Percentiles rank a stretch among this genome's conserved stretches.
These are phyloP conservation scores for Melinaea menophilus DNA, from an alignment of 2,888 invertebrate species.

Conservation along the genomic window DNA sequence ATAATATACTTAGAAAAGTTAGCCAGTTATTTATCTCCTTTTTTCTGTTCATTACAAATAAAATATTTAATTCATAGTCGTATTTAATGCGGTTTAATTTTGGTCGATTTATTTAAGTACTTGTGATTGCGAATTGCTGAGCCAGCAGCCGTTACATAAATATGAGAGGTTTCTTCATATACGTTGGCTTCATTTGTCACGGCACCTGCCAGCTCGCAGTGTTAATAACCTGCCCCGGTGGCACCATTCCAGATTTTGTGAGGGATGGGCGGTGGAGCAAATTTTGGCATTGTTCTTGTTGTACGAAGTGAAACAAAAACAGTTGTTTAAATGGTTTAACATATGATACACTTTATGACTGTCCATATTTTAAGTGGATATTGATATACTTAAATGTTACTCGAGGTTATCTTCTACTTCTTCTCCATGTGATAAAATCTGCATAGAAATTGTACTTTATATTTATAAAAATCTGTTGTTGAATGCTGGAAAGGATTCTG, in stretches of 20 bases:
- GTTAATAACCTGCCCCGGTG: constrained; percentile 67
- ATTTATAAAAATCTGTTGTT: no score
- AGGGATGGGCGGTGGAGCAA: constrained; percentile 20
- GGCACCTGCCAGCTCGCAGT: constrained; percentile 58
- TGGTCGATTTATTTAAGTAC: not conserved
- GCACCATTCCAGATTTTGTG: constrained; percentile 56
- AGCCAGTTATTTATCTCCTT: no score
- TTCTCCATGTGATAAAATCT: no score
- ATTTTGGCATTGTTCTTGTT: constrained; percentile 26
- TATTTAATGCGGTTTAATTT: no score
- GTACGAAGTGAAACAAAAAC: constrained; percentile 19
- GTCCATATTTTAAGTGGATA: no score
- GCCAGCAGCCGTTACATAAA: constrained; percentile 20
- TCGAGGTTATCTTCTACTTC: no score
- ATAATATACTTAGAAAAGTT: no score
- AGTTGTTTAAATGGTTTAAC: constrained; percentile 6
- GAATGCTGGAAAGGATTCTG: no score
- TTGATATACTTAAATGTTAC: no score
- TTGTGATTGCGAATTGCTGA: constrained; percentile 2
- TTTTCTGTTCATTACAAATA: no score
- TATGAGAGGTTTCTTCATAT: constrained; percentile 56
- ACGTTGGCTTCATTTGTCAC: constrained; percentile 71
- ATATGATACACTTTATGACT: not conserved
- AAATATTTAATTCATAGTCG: no score
- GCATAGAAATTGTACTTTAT: no score